These are phyloP conservation scores for Silurus asotus DNA, from an alignment of 2,113 vertebrate genomes.

Conservation along the genomic window DNA sequence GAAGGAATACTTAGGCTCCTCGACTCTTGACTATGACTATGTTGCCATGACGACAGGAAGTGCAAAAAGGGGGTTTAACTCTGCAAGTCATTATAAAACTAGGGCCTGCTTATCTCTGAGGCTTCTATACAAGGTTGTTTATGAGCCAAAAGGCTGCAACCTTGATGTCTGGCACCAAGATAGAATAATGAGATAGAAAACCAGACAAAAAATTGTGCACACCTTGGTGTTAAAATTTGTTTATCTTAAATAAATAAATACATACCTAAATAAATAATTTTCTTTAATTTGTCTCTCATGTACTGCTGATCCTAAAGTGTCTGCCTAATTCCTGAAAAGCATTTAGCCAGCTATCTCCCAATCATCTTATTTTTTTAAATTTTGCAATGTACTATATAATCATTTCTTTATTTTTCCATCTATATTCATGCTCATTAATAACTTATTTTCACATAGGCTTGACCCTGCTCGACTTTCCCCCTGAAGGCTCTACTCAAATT, in stretches of 20 bases:
- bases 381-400: not conserved
- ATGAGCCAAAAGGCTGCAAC: not conserved
- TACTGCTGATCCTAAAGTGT: not conserved
- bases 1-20: not conserved
- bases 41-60: conserved; percentile 19
- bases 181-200: not conserved
- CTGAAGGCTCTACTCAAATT: not conserved
- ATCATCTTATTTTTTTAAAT: not conserved
- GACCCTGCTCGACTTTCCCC: not conserved
- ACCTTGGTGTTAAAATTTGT: not conserved
- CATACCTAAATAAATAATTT: not conserved
- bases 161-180: not conserved
- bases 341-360: not conserved
- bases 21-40: not conserved
- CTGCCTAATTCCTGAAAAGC: not conserved
- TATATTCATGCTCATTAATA: not conserved
- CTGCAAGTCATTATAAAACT: conserved; percentile 21
- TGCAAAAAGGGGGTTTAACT: conserved; percentile 15
- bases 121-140: not conserved
- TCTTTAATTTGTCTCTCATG: not conserved
- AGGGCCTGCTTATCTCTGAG: not conserved
- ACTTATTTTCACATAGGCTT: not conserved
- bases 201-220: not conserved
- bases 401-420: not conserved
- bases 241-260: not conserved